Percentiles rank a stretch among this genome's conserved stretches.
Conservation (phyloP, 2,888 invertebrate species). For the Philaethria dido region DNA sequence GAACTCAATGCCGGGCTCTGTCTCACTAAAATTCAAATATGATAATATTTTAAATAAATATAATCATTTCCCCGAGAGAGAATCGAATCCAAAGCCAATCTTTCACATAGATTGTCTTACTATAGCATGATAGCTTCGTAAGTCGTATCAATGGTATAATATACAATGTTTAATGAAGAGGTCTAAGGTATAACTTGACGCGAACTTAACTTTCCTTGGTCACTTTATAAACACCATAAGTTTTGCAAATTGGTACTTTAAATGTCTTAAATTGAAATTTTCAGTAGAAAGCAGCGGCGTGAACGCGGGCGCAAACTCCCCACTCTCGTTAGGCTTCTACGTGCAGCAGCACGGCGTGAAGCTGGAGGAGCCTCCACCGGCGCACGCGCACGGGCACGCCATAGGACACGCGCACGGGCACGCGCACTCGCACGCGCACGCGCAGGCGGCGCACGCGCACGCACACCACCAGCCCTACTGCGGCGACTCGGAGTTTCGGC, state of each 20-base stretch:
- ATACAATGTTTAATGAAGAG: no score
- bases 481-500: conserved; percentile 63
- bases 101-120: no score
- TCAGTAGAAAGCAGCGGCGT: conserved; percentile 34
- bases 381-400: conserved; percentile 53
- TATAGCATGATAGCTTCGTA: no score
- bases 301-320: conserved; percentile 54
- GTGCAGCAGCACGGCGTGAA: conserved; percentile 58
- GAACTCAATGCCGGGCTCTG: no score
- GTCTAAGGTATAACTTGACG: no score
- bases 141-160: no score
- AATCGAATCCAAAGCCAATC: no score
- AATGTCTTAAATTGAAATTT: not conserved
- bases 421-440: conserved; percentile 53
- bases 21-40: no score
- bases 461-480: conserved; percentile 54
- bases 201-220: not conserved
- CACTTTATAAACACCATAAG: not conserved
- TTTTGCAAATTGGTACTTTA: not conserved
- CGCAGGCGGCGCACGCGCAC: conserved; percentile 46
- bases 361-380: conserved; percentile 68
- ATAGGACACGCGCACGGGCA: conserved; percentile 46
- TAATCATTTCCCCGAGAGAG: no score
- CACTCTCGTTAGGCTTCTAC: conserved; percentile 67
- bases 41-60: no score